These are phyloP conservation scores for Stenichneumon culpator DNA, from an alignment of 2,888 invertebrate genomes.

Conservation along the genomic window DNA sequence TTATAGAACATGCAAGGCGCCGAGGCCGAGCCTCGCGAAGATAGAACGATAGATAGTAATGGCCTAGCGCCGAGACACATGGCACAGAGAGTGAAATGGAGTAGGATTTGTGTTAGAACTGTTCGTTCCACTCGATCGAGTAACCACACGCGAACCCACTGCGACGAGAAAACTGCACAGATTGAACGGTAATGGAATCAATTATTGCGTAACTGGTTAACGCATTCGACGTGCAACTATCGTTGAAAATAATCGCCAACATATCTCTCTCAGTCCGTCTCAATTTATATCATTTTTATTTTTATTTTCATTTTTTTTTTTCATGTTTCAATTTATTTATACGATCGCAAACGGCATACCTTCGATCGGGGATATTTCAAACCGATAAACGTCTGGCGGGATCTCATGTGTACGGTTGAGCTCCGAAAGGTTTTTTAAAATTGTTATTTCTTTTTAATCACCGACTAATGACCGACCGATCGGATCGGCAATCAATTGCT, in stretches of 20 bases:
- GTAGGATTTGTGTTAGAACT: constrained; percentile 41
- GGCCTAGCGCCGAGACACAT: constrained; percentile 22
- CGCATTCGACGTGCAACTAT: constrained; percentile 36
- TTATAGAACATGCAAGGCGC: neutral
- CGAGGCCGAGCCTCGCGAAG: constrained; percentile 23
- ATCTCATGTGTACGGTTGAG: neutral
- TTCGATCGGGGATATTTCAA: neutral
- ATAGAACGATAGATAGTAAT: constrained; percentile 52
- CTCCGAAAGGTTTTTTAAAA: neutral
- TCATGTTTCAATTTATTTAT: constrained; percentile 28
- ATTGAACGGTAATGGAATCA: constrained; percentile 58
- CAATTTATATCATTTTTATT: constrained; percentile 34
- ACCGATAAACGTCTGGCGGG: neutral
- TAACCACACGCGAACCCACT: constrained; percentile 34
- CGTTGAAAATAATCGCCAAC: constrained; percentile 50
- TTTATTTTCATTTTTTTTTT: constrained; percentile 3
- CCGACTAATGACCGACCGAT: constrained; percentile 18
- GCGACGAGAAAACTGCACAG: constrained; percentile 15
- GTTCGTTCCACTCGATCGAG: constrained; percentile 59
- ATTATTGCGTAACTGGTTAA: constrained; percentile 63
- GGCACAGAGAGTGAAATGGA: constrained; percentile 26
- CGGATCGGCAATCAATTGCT: constrained; percentile 27
- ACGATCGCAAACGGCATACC: constrained; percentile 6
- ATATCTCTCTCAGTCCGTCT: constrained; percentile 19
- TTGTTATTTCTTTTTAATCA: neutral